Conservation (phyloP, 2,797 vertebrate genomes). For the Esox masquinongy region DNA sequence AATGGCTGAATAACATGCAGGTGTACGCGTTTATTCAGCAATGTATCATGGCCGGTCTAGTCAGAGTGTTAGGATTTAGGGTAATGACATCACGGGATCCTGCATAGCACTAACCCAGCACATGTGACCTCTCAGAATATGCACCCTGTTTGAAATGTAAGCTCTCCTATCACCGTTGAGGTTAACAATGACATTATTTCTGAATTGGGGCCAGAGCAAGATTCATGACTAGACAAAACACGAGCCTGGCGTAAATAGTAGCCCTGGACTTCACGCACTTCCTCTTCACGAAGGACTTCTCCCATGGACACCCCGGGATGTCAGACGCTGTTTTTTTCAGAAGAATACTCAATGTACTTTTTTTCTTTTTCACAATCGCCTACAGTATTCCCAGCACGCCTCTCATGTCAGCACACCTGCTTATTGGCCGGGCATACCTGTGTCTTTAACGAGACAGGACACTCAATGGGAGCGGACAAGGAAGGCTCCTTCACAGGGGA, state of each 20-base stretch:
- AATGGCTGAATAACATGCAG: too few species aligned
- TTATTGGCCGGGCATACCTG: conserved; percentile 61
- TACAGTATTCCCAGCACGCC: conserved; percentile 59
- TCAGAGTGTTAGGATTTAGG: too few species aligned
- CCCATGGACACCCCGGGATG: not conserved
- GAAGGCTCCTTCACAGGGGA: conserved; percentile 70
- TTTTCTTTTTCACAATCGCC: conserved; percentile 51
- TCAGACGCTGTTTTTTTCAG: conserved; percentile 46
- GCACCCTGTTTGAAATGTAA: too few species aligned
- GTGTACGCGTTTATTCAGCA: too few species aligned
- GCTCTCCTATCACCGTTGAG: too few species aligned
- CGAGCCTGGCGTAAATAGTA: not conserved
- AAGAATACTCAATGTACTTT: conserved; percentile 42
- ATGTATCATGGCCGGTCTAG: too few species aligned
- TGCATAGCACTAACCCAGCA: too few species aligned
- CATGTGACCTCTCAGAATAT: too few species aligned
- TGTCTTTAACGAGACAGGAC: conserved; percentile 66
- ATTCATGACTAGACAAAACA: too few species aligned
- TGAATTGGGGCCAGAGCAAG: too few species aligned
- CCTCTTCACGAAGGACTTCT: not conserved
- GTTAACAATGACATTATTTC: too few species aligned
- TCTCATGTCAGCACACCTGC: conserved; percentile 62
- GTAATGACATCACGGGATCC: too few species aligned
- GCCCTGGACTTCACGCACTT: not conserved
- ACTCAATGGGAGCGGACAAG: conserved; percentile 68